Evolutionary conservation across 2,888 invertebrate genomes (phyloP).

Genomic region (Leptinotarsa juncta): DNA sequence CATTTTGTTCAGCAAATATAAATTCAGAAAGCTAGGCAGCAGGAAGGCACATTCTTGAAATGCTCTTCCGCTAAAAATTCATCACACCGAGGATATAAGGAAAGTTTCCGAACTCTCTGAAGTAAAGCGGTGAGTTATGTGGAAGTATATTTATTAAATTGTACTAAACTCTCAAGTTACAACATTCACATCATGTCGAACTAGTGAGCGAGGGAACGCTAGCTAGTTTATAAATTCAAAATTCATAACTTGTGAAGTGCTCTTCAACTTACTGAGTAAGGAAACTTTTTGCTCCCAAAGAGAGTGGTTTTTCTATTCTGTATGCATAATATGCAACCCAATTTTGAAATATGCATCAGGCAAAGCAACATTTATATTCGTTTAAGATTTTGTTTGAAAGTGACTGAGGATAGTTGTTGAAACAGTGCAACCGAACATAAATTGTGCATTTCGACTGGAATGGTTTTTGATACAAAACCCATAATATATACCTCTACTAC

Average conservation of each 20-base stretch:
- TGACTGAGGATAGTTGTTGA: no score
- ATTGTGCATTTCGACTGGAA: no score
- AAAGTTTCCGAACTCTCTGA: slow-evolving; percentile 14
- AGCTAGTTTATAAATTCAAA: slow-evolving; percentile 38
- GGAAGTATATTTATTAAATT: slow-evolving; percentile 39
- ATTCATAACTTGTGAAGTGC: slow-evolving; percentile 38
- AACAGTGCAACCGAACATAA: no score
- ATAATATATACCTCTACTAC: no score
- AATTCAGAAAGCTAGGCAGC: slow-evolving; percentile 14
- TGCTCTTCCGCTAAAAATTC: slow-evolving; percentile 24
- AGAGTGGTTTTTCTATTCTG: slow-evolving; percentile 7
- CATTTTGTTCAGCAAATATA: slow-evolving; percentile 18
- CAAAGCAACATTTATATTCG: neutral
- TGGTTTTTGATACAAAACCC: no score
- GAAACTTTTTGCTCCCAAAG: slow-evolving; percentile 27
- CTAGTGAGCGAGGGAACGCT: slow-evolving; percentile 25
- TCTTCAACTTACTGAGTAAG: slow-evolving; percentile 27
- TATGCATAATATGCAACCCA: slow-evolving; percentile 6
- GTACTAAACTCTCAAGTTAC: slow-evolving; percentile 37
- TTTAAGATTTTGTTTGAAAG: neutral
- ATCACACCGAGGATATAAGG: slow-evolving; percentile 30
- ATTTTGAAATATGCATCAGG: neutral
- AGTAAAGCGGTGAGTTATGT: slow-evolving; percentile 31
- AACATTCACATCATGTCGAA: slow-evolving; percentile 39
- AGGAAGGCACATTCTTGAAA: slow-evolving; percentile 22